These are phyloP conservation scores for Agrilus mali DNA, from an alignment of 2,888 invertebrate genomes.

Conservation along the genomic window DNA sequence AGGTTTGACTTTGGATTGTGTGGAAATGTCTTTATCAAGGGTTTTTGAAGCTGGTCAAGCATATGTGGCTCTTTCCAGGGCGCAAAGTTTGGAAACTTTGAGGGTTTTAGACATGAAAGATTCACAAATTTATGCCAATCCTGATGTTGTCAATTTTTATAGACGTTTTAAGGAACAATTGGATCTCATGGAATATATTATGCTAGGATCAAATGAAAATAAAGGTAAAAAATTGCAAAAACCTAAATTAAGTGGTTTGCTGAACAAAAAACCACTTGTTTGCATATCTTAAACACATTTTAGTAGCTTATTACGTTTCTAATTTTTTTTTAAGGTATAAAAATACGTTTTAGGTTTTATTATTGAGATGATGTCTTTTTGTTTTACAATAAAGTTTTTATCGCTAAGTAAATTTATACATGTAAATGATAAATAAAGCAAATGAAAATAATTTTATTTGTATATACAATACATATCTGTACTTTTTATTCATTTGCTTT, in stretches of 20 bases:
- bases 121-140: slow-evolving; percentile 80
- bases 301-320: neutral
- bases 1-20: slow-evolving; percentile 88
- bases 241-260: slow-evolving; percentile 2
- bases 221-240: slow-evolving; percentile 14
- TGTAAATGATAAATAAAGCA: too few species aligned
- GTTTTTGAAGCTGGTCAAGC: slow-evolving; percentile 96
- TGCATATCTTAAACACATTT: slow-evolving; percentile 6
- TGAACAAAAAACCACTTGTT: slow-evolving; percentile 8
- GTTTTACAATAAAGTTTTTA: too few species aligned
- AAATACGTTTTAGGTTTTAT: too few species aligned
- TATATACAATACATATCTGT: too few species aligned
- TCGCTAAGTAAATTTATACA: too few species aligned
- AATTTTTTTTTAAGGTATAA: too few species aligned
- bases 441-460: too few species aligned
- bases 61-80: slow-evolving; percentile 88
- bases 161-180: slow-evolving; percentile 51
- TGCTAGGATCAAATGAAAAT: slow-evolving; percentile 37
- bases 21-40: slow-evolving; percentile 81
- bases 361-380: neutral
- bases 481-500: too few species aligned
- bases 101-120: slow-evolving; percentile 77
- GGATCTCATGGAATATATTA: slow-evolving; percentile 50
- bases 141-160: slow-evolving; percentile 73
- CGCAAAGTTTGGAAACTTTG: slow-evolving; percentile 75